A percentile compares a stretch with the other conserved stretches of the same genome.
phyloP scores from a whole-genome alignment of 2,113 vertebrate species.

The Peromyscus maniculatus region DNA sequence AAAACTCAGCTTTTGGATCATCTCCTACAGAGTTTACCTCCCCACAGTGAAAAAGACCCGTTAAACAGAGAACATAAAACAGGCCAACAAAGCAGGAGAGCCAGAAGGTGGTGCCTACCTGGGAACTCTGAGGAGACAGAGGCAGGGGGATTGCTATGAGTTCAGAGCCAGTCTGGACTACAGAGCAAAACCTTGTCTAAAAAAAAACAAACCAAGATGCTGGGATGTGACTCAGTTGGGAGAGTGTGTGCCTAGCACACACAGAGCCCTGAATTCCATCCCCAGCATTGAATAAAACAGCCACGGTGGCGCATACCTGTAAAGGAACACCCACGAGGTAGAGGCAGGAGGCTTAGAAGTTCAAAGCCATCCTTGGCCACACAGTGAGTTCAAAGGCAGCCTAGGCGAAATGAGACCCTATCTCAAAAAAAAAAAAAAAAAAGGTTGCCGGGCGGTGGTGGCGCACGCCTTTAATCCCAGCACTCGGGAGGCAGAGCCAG shows the following conservation, averaged over 20 bases:
- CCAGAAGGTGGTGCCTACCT: background rate
- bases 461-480: no score
- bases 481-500: no score
- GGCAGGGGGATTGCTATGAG: background rate
- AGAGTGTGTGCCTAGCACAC: background rate
- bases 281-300: background rate
- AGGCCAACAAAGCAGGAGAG: background rate
- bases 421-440: background rate
- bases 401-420: background rate
- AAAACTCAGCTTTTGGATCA: background rate
- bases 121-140: background rate
- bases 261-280: background rate
- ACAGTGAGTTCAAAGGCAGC: background rate
- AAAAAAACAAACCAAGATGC: background rate
- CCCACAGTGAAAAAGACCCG: fast-evolving
- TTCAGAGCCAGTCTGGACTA: background rate
- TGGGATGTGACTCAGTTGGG: background rate
- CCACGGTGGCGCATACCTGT: background rate
- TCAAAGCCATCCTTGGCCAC: background rate
- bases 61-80: background rate
- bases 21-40: background rate
- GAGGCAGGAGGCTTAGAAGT: background rate
- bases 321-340: background rate
- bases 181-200: background rate
- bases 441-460: no score